Conservation (phyloP, 1,140 invertebrate genomes). For the Drosophila fuyamai region DNA sequence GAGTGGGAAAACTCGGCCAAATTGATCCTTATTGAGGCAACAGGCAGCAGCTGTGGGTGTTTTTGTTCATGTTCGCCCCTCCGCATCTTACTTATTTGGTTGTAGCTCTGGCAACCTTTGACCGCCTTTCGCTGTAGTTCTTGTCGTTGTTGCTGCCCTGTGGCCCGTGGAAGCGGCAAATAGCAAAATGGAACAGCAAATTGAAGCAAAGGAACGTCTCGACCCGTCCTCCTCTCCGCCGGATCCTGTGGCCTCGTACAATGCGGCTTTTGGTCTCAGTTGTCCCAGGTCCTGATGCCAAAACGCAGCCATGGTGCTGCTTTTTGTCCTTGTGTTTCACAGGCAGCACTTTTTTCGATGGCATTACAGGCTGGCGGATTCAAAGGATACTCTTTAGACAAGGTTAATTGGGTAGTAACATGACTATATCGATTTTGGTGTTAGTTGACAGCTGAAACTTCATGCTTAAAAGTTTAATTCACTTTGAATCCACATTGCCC, state of each 20-base stretch:
- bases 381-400: slow-evolving; percentile 16
- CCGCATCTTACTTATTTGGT: slow-evolving; percentile 47
- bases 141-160: slow-evolving; percentile 36
- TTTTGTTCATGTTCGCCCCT: neutral
- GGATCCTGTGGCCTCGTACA: slow-evolving; percentile 24
- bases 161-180: slow-evolving; percentile 51
- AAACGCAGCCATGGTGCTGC: slow-evolving; percentile 30
- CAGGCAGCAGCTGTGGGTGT: slow-evolving; percentile 49
- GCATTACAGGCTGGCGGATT: neutral
- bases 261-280: slow-evolving; percentile 53
- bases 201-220: slow-evolving; percentile 39
- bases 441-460: neutral
- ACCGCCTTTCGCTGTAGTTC: slow-evolving; percentile 29
- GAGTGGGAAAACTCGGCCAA: slow-evolving; percentile 22
- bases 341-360: slow-evolving; percentile 14
- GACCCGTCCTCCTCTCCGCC: neutral
- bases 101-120: slow-evolving; percentile 62
- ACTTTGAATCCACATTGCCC: neutral
- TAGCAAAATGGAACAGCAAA: slow-evolving; percentile 49
- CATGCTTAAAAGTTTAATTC: neutral
- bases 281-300: slow-evolving; percentile 50
- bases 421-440: neutral
- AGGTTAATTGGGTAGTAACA: slow-evolving; percentile 41
- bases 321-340: slow-evolving; percentile 4
- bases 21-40: slow-evolving; percentile 56